A percentile compares a stretch with the other conserved stretches of the same genome.
Conservation (phyloP, 35 echinoderm and acorn worm genomes). For the Antedon bifida region DNA sequence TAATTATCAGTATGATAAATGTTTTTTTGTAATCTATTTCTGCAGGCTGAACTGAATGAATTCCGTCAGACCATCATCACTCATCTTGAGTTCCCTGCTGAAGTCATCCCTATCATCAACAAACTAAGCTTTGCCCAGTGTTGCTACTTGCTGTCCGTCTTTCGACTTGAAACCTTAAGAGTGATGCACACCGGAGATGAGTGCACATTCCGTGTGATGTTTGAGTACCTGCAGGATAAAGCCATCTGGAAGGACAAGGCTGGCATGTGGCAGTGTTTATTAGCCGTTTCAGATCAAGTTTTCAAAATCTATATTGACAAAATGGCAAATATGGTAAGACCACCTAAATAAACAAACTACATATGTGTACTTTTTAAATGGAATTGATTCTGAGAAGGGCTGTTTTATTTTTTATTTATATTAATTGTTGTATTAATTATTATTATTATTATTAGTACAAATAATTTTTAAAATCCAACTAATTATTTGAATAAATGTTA, state of each 20-base stretch:
- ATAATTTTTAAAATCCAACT: too few relatives aligned
- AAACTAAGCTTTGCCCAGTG: slow-evolving; percentile 98
- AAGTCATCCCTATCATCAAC: slow-evolving; percentile 68
- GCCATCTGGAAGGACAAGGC: slow-evolving; percentile 89
- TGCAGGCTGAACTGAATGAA: slow-evolving; percentile 88
- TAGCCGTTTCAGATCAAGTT: slow-evolving; percentile 75
- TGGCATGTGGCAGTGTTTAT: slow-evolving; percentile 78
- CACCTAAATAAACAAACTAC: too few relatives aligned
- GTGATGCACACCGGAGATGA: slow-evolving; percentile 23
- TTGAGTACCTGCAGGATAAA: slow-evolving; percentile 85
- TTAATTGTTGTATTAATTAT: too few relatives aligned
- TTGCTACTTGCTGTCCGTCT: slow-evolving; percentile 80
- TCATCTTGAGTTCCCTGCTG: slow-evolving; percentile 33
- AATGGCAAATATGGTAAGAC: slow-evolving; percentile 78
- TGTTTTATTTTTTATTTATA: too few relatives aligned
- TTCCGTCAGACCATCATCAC: slow-evolving; percentile 67
- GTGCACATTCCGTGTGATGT: slow-evolving; percentile 69
- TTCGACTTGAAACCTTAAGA: slow-evolving; percentile 69
- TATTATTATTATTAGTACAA: too few relatives aligned
- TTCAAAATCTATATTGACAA: slow-evolving; percentile 80
- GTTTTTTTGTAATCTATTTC: too few relatives aligned
- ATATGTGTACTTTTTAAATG: too few relatives aligned
- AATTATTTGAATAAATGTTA: too few relatives aligned
- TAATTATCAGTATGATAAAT: neutral
- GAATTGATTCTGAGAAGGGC: too few relatives aligned